Evolutionary conservation across 2,797 vertebrate species (phyloP).

Genomic region (Propithecus deckenii): DNA sequence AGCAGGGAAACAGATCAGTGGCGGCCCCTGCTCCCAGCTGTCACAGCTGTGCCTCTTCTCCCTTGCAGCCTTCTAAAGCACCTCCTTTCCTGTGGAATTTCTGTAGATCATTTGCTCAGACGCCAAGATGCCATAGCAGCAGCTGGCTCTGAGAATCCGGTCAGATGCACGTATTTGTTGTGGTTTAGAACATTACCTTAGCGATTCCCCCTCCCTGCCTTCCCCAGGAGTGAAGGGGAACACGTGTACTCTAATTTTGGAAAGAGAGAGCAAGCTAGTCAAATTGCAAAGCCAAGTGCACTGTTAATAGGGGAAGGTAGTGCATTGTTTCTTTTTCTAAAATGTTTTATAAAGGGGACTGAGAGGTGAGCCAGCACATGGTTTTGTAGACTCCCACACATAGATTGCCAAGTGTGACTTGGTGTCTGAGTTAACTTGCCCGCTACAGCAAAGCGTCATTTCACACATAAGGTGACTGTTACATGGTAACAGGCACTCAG

Average conservation of each 20-base stretch:
- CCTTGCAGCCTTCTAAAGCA: slow-evolving; percentile 77
- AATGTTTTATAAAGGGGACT: not conserved
- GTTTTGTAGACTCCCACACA: not conserved
- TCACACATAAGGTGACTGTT: not conserved
- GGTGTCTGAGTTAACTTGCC: no score
- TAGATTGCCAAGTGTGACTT: not conserved
- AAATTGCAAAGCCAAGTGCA: slow-evolving; percentile 38
- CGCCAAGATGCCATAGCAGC: slow-evolving; percentile 79
- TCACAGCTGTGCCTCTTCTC: slow-evolving; percentile 84
- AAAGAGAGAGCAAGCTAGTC: not conserved
- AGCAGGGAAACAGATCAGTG: slow-evolving; percentile 80
- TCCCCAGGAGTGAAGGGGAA: not conserved
- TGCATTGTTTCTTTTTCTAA: not conserved
- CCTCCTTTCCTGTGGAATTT: slow-evolving; percentile 83
- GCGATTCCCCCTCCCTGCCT: not conserved
- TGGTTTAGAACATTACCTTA: slow-evolving; percentile 59
- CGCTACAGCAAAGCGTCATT: not conserved
- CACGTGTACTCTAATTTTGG: not conserved
- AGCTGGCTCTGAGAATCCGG: slow-evolving; percentile 77
- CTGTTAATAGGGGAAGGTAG: slow-evolving; percentile 27
- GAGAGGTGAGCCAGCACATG: not conserved
- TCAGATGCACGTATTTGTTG: slow-evolving; percentile 58
- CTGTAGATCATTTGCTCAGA: slow-evolving; percentile 80
- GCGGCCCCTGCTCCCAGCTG: slow-evolving; percentile 84
- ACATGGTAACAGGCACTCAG: no score